A percentile compares a stretch with the other conserved stretches of the same genome.
Conservation (phyloP, 2,888 invertebrate genomes). For the Harpalus rubripes region DNA sequence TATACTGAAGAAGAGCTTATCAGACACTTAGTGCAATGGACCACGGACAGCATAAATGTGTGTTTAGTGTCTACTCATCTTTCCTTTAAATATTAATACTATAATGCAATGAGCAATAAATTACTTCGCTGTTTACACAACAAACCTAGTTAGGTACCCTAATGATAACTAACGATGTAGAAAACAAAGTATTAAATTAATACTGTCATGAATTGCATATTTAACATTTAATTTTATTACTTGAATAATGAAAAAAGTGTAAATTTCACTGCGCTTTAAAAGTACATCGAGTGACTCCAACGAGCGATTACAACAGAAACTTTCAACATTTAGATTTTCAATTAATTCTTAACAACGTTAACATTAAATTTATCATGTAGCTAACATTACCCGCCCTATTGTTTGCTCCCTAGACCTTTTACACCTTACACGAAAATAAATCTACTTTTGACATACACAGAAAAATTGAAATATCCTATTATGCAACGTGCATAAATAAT, state of each 20-base stretch:
- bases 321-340: constrained; percentile 43
- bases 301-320: constrained; percentile 35
- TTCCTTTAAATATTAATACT: not conserved
- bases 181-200: constrained; percentile 23
- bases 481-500: constrained; percentile 35
- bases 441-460: constrained; percentile 13
- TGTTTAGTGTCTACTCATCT: not conserved
- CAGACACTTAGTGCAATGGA: too few relatives aligned
- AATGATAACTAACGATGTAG: constrained; percentile 17
- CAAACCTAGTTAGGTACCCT: constrained; percentile 2
- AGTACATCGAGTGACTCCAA: constrained; percentile 37
- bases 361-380: constrained; percentile 43
- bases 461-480: constrained; percentile 30
- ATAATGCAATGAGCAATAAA: not conserved
- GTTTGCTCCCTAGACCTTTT: constrained; percentile 17
- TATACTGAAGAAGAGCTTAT: too few relatives aligned
- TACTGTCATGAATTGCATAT: constrained; percentile 8
- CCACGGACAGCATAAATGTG: too few relatives aligned
- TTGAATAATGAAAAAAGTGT: constrained; percentile 31
- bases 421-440: constrained; percentile 29
- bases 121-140: not conserved
- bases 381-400: constrained; percentile 41
- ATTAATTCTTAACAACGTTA: constrained; percentile 42
- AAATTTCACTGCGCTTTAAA: constrained; percentile 29
- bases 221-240: constrained; percentile 49